Base-by-base conservation (phyloP, 2,113 vertebrate genomes). In the Zosterops pallidus region DNA sequence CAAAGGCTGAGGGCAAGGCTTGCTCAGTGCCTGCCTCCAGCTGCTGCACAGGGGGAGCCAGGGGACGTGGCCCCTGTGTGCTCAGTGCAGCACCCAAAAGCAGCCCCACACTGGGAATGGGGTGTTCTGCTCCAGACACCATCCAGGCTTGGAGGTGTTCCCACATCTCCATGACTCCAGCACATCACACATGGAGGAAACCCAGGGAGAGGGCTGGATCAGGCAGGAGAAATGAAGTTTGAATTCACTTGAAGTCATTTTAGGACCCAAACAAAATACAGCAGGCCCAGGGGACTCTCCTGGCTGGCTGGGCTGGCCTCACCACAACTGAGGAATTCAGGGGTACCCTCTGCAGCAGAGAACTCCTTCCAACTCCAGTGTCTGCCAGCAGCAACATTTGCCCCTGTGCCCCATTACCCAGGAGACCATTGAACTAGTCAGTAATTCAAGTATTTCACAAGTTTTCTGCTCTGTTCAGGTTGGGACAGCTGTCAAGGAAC, bases 401-500 rank as follows among this genome's bases (percentile, higher is more conserved):
- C n/a, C 46, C 25, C 52, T 33, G 33, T 55, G 75, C 83, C 13
- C 1, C 37, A 39, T 64, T 60, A 89, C 59, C 49, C 47, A 67
- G 41, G 33, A 92, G 49, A 50, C 57, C 41, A 33, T 5, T 1
- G 0, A 88, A 70, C n/a, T 15, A 82, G 41, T 26, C 57, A 67
- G 44, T 62, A 60, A n/a, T 42, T 79, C 26, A 83, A 63, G 64
- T 37, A 71, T 31, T 70, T 49, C 17, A 14, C 33, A 46, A 55
- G 26, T 91, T 87, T 89, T 83, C 80, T 68, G 60, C 41, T 92
- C 50, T 86, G 63, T n/a, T 81, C 41, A 25, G n/a, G 35, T 2
- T 47, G 18, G 29, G 50, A 60, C 14, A 44, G n/a, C 62, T 94
- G 85, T 86, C 74, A 91, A 91, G 57, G 63, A 89, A 92, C 26